Conservation (phyloP, 2,113 vertebrate genomes). For the Azemiops feae region DNA sequence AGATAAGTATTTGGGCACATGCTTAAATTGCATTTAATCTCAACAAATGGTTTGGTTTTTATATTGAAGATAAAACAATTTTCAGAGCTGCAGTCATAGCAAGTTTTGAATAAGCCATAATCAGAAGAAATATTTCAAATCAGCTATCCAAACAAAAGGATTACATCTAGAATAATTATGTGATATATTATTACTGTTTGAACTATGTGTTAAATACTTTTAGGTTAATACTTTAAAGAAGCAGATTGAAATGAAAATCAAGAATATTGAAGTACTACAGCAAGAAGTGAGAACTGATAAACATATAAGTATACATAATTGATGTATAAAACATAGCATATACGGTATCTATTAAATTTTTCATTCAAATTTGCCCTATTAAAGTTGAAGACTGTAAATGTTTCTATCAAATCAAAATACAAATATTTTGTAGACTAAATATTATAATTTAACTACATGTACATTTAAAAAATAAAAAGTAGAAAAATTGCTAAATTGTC, state of each 20-base stretch:
- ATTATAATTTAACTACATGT: background rate
- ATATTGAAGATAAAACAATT: background rate
- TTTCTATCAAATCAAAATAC: background rate
- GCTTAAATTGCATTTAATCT: background rate
- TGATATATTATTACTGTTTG: conserved; percentile 14
- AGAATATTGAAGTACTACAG: conserved; percentile 74
- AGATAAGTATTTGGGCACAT: background rate
- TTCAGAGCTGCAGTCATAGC: background rate
- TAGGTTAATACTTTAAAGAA: conserved; percentile 79
- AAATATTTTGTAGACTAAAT: background rate
- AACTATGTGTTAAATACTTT: conserved; percentile 50
- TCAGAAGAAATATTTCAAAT: background rate
- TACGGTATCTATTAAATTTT: background rate
- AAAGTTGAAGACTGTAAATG: background rate
- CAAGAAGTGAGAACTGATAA: conserved; percentile 78
- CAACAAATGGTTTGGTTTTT: background rate
- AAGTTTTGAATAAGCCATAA: background rate
- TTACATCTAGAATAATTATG: conserved; percentile 18
- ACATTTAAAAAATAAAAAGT: background rate
- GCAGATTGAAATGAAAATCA: conserved; percentile 80
- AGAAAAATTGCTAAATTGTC: background rate
- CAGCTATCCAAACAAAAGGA: background rate
- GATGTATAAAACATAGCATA: background rate
- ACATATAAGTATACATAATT: background rate
- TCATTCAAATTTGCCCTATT: background rate